Evolutionary conservation across 2,113 vertebrate genomes (phyloP), one percentile per base, ranked within the genome.

Genomic region (Hippocampus mohnikei): DNA sequence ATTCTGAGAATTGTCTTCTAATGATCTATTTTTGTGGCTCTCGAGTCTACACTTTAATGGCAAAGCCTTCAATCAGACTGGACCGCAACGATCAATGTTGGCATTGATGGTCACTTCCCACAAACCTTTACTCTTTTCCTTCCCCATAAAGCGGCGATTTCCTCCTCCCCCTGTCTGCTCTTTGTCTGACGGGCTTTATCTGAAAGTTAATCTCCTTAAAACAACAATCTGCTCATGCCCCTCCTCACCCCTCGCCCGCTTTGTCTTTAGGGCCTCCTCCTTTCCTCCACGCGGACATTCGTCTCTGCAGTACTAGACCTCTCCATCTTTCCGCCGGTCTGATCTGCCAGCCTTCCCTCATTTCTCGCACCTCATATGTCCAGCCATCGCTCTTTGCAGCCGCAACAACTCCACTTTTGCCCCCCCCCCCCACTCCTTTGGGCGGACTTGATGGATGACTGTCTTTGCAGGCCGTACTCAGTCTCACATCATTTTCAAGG

Each of bases 321-420:
- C 74, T 88, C 81, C 25, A 72, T 88, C 88, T 86, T 78, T 66
- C 59, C 70, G 69, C 84, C 75, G 76, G 81, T 85, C 83, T 20
- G 58, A 23, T 62, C 74, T 40, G 58, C 66, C 69, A 78, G 46
- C 66, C 37, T 77, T 67, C 56, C 48, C 62, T 75, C 84, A 75
- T 88, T 86, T 78, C 78, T 86, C 75, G 80, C 72, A 40, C 60
- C 25, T 73, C 75, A 74, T 73, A 75, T 81, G 69, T 78, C 69
- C 79, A 80, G 78, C 75, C 78, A 85, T 87, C 83, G 77, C 58
- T 84, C 82, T 80, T 74, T 77, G 70, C 73, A 56, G 55, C 66
- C 71, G 71, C 77, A 87, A 84, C 80, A 78, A 67, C 79, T 76
- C 64, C 42, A 60, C 80, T 67, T 74, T 76, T 53, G 68, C 67